phyloP scores from a whole-genome alignment of 1,140 invertebrate genomes.

The Leptinotarsa undecemlineata region DNA sequence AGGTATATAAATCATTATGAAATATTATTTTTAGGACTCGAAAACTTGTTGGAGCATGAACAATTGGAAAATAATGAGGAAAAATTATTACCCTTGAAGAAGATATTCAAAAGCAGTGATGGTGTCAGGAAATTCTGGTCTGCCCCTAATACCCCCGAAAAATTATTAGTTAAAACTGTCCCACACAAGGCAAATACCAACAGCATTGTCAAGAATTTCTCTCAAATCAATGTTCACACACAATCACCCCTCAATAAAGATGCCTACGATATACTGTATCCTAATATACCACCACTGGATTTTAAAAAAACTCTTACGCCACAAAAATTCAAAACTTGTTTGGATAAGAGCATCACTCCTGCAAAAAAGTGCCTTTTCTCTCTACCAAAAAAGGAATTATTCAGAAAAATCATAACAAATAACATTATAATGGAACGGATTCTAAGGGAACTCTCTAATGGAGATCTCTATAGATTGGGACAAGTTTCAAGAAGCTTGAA shows the following conservation, averaged over 20 bases:
- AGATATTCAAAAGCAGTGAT: slow-evolving; percentile 20
- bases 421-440: slow-evolving; percentile 42
- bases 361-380: slow-evolving; percentile 32
- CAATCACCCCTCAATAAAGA: slow-evolving; percentile 41
- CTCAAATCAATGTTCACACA: slow-evolving; percentile 27
- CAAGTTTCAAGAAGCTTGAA: slow-evolving; percentile 35
- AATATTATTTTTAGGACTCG: background rate
- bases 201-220: slow-evolving; percentile 31
- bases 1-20: background rate
- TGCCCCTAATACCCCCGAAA: slow-evolving; percentile 34
- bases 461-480: slow-evolving; percentile 46
- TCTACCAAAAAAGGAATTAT: slow-evolving; percentile 23
- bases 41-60: background rate
- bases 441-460: slow-evolving; percentile 43
- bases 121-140: slow-evolving; percentile 11
- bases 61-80: background rate
- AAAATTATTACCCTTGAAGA: slow-evolving; percentile 23
- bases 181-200: slow-evolving; percentile 23
- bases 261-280: slow-evolving; percentile 41
- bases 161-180: slow-evolving; percentile 24
- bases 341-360: slow-evolving; percentile 22
- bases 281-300: slow-evolving; percentile 33
- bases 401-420: slow-evolving; percentile 33
- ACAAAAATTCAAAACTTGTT: slow-evolving; percentile 29
- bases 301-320: slow-evolving; percentile 33